A percentile compares a stretch with the other conserved stretches of the same genome.
Conservation (phyloP, 2,888 invertebrate genomes). For the Tromatobia lineatoria region DNA sequence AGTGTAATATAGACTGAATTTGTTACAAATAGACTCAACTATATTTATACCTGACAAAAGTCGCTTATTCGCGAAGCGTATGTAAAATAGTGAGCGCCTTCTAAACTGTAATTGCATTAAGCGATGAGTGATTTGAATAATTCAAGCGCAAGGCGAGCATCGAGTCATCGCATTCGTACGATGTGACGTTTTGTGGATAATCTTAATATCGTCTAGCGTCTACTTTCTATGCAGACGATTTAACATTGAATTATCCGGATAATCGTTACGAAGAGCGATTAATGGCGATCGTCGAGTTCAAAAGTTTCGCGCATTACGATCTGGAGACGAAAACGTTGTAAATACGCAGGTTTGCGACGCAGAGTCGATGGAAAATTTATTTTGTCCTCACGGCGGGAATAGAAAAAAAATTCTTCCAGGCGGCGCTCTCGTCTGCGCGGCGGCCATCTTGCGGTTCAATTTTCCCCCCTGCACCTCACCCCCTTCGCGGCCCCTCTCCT, state of each 20-base stretch:
- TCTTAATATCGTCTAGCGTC: neutral
- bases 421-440: slow-evolving; percentile 78
- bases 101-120: slow-evolving; percentile 45
- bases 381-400: slow-evolving; percentile 77
- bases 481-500: slow-evolving; percentile 65
- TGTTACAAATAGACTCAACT: no score
- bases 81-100: slow-evolving; percentile 2
- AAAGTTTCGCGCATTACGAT: neutral
- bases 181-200: slow-evolving; percentile 17
- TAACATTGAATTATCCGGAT: neutral
- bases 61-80: neutral
- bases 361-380: slow-evolving; percentile 70
- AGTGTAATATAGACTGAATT: no score
- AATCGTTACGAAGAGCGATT: neutral
- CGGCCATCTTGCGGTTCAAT: slow-evolving; percentile 80
- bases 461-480: slow-evolving; percentile 46
- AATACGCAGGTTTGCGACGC: slow-evolving; percentile 34
- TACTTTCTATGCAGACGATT: neutral
- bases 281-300: neutral
- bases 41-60: no score
- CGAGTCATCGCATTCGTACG: slow-evolving; percentile 37
- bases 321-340: neutral
- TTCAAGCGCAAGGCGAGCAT: slow-evolving; percentile 24
- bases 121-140: slow-evolving; percentile 50
- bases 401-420: slow-evolving; percentile 81